Evolutionary conservation across 2,888 invertebrate species (phyloP), one percentile per base, ranked within the genome.

Genomic region (Pristionchus mayeri): DNA sequence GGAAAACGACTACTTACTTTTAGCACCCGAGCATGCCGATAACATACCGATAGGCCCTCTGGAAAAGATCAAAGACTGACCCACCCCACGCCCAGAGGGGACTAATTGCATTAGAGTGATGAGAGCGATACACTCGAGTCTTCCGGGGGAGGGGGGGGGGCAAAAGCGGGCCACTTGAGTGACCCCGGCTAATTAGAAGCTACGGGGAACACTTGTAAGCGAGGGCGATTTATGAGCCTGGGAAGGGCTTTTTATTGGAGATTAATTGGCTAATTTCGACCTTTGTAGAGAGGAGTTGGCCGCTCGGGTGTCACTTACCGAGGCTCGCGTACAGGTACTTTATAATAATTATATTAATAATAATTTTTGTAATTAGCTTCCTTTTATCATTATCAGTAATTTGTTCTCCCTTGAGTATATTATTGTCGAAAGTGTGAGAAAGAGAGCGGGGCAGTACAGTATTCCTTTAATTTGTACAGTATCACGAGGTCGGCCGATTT

Each of bases 241-340:
- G 71, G 71, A 71, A 71, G n/a, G n/a, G 24, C 40, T n/a, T 11
- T 9, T 71, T 71, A 71, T n/a, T 40, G n/a, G 24, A 9, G n/a
- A 11, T 24, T 40, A 40, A 71, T 40, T 71, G 7, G 40, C 44
- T 44, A 24, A 71, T 71, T 44, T 44, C 71, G n/a, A 71, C 37
- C 34, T 63, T 92, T 93, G 86, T 90, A 93, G 93, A 85, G 93
- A 93, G 85, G 93, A 93, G 85, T 87, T 93, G 85, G 93, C 93
- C 21, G 86, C 86, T 60, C 88, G 90, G 48, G 91, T 93, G n/a
- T 89, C 90, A 60, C 88, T 93, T 75, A 92, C 93, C 13, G 93
- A 93, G 85, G 93, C 93, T 9, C 90, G 93, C 63, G 93, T 93
- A 67, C 93, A 93, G 86, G 91, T 91, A 84, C 85, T 50, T 34